Evolutionary conservation across 2,797 vertebrate genomes (phyloP).

Genomic region (Tinamus major): DNA sequence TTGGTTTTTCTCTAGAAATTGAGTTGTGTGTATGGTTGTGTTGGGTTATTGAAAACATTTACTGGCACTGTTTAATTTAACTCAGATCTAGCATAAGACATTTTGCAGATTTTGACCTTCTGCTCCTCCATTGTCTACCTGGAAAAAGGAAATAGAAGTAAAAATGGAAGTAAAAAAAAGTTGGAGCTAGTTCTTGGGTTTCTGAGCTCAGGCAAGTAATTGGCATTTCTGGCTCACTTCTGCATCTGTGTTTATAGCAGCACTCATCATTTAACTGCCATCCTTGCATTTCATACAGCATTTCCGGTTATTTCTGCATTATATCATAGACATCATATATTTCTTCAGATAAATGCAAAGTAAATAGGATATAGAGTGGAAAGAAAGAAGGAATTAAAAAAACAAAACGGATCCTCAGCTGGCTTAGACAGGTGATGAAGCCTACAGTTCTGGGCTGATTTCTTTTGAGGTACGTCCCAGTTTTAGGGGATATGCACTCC

Average conservation of each 20-base stretch:
- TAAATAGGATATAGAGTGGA: not conserved
- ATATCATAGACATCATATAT: not conserved
- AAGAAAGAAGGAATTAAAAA: rapidly evolving
- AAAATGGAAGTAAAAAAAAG: not conserved
- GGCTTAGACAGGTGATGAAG: not conserved
- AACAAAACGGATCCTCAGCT: not conserved
- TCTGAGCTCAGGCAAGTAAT: not conserved
- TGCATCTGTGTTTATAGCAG: not conserved
- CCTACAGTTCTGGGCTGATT: not conserved
- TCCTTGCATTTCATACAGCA: not conserved
- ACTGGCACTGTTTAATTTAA: not conserved
- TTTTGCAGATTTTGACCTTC: not conserved
- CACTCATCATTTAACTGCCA: not conserved
- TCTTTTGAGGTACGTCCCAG: not conserved
- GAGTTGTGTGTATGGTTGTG: not conserved
- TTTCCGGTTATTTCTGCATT: not conserved
- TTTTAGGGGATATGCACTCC: not conserved
- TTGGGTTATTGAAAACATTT: not conserved
- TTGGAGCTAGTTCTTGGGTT: not conserved
- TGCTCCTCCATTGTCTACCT: not conserved
- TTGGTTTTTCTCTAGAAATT: not conserved
- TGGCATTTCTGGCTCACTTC: not conserved
- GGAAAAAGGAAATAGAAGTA: not conserved
- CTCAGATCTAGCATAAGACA: not conserved
- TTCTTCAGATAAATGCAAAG: not conserved